Conservation (phyloP, 2,888 invertebrate species). For the Aplocera efformata region DNA sequence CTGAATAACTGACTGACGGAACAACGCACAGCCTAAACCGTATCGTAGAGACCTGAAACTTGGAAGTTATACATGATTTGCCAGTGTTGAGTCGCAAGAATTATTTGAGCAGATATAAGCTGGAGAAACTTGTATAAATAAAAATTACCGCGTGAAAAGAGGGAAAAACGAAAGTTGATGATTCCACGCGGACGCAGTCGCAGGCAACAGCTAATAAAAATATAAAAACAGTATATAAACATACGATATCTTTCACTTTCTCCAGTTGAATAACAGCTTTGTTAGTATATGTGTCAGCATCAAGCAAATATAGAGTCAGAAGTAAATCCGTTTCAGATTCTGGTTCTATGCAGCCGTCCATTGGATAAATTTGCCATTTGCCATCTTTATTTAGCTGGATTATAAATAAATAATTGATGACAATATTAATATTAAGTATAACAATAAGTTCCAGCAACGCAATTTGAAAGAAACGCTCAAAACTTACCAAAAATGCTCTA, state of each 20-base stretch:
- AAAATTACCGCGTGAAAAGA: no score
- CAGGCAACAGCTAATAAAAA: no score
- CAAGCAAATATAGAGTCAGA: constrained; percentile 56
- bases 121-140: no score
- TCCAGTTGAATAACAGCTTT: constrained; percentile 66
- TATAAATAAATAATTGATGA: not conserved
- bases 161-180: no score
- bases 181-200: no score
- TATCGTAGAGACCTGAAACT: no score
- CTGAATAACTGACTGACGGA: no score
- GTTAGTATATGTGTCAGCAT: constrained; percentile 63
- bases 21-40: no score
- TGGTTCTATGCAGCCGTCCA: constrained; percentile 56
- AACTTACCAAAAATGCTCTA: constrained; percentile 68
- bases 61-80: no score
- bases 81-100: no score
- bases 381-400: constrained; percentile 61
- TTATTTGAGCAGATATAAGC: no score
- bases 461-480: not conserved
- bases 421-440: not conserved
- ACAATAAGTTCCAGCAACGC: not conserved
- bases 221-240: constrained; percentile 31
- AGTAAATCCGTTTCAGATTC: constrained; percentile 59
- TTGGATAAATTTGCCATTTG: constrained; percentile 59
- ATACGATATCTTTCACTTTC: constrained; percentile 70